Evolutionary conservation across 2,113 vertebrate species (phyloP), one percentile per base, ranked within the genome.

Genomic region (Manacus vitellinus): DNA sequence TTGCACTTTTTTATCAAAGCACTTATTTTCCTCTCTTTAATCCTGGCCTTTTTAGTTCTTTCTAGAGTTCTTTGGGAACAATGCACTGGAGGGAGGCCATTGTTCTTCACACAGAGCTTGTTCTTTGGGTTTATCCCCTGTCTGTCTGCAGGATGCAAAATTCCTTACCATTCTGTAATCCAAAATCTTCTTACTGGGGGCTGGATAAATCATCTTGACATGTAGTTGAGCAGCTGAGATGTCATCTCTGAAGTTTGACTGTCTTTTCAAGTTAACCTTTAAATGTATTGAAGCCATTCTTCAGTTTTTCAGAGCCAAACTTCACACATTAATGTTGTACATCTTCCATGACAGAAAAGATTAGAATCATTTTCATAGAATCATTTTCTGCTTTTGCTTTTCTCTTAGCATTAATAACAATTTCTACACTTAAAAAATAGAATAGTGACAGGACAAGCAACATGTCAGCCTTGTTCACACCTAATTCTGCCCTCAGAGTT

Each of bases 181-280:
- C 27, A 39, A 63, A 93, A 55, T 71, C 87, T 79, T 91, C 37
- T 89, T 89, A 73, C 39, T 35, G 21, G 19, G 87, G 87, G 28
- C 62, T 92, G 91, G 89, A 79, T 82, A 73, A 94, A 85, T 88
- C 54, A 37, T 85, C 46, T 72, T 89, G 81, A 76, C 62, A 14
- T 51, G 46, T 55, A 88, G 58, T 16, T 73, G 62, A 58, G 66
- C n/a, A 51, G 63, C 54, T 91, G 71, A 93, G 71, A 56, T 79
- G 49, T 78, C 16, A 3, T 67, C 20, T 76, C 67, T 76, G 67
- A 85, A 92, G 82, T 92, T 35, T 90, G n/a, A 88, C 31, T 85
- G 55, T 33, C 71, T 96, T 89, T 94, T 89, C 62, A 93, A 88
- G 58, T 85, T 74, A 94, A 88, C 37, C 25, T 96, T 95, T 72